Evolutionary conservation across 2,113 vertebrate genomes (phyloP).

Genomic region (Calonectris borealis): DNA sequence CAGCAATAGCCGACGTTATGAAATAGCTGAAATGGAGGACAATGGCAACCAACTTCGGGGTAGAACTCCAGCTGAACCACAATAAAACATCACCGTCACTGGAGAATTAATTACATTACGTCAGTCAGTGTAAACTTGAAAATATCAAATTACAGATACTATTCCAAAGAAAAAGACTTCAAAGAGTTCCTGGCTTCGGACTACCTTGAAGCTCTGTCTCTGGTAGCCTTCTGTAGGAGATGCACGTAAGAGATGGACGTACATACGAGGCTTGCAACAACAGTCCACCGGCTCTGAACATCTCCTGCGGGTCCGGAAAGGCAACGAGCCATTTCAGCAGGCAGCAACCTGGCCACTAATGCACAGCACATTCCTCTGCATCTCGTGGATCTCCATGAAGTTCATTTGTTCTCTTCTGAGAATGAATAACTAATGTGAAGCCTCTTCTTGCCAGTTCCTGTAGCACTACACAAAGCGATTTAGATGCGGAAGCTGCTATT

Average conservation of each 20-base stretch:
- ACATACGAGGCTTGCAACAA: neutral
- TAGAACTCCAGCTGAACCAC: neutral
- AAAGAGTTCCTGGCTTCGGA: neutral
- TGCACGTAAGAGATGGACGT: fast-evolving
- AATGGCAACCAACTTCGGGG: neutral
- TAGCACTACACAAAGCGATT: neutral
- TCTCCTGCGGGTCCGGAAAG: neutral
- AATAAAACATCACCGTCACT: neutral
- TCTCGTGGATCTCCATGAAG: neutral
- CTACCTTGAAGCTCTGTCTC: neutral
- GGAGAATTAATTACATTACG: neutral
- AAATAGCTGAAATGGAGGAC: neutral
- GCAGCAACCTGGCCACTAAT: neutral
- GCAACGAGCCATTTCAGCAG: neutral
- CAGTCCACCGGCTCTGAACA: neutral
- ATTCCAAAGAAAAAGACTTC: neutral
- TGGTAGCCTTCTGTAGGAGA: neutral
- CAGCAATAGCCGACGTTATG: neutral
- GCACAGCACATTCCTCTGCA: neutral
- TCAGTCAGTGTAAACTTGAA: neutral
- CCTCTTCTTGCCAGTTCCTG: neutral
- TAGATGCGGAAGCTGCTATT: conserved; percentile 59
- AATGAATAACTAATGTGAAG: conserved; percentile 5
- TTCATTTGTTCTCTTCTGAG: neutral
- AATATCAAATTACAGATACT: neutral